phyloP scores from a whole-genome alignment of 2,797 vertebrate species.

The Somateria mollissima region DNA sequence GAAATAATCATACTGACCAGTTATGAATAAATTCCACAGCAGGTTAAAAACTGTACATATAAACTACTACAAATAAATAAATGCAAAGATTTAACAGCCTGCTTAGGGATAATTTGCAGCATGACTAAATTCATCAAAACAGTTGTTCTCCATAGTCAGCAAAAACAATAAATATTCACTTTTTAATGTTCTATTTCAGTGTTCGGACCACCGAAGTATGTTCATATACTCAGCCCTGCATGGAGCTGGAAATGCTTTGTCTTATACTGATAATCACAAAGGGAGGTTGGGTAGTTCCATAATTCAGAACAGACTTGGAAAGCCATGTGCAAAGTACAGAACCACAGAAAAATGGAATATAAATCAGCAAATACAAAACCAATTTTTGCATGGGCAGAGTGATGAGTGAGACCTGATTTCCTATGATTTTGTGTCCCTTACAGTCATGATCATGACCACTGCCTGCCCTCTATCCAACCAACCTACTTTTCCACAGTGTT shows the following conservation, averaged over 20 bases:
- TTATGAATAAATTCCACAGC: constrained; percentile 21
- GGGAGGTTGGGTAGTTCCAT: background rate
- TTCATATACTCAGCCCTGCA: background rate
- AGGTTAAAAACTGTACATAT: constrained; percentile 11
- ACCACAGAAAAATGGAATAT: background rate
- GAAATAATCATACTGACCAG: constrained; percentile 40
- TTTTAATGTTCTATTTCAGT: background rate
- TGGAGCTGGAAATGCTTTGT: background rate
- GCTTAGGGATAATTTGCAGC: background rate
- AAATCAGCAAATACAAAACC: background rate
- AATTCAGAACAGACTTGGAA: background rate
- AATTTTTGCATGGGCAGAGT: background rate
- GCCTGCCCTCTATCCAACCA: background rate
- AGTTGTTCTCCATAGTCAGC: background rate
- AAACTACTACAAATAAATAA: background rate
- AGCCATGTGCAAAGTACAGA: background rate
- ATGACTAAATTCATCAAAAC: background rate
- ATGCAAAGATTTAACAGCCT: background rate
- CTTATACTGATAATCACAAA: background rate
- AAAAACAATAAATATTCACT: background rate
- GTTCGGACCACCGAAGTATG: background rate
- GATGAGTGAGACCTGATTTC: background rate
- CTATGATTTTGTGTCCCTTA: background rate
- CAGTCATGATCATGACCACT: background rate
- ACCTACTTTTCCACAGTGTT: background rate